A percentile compares a stretch with the other conserved stretches of the same genome.
Evolutionary conservation across 2,113 vertebrate genomes (phyloP).

Genomic region (Amia ocellicauda): DNA sequence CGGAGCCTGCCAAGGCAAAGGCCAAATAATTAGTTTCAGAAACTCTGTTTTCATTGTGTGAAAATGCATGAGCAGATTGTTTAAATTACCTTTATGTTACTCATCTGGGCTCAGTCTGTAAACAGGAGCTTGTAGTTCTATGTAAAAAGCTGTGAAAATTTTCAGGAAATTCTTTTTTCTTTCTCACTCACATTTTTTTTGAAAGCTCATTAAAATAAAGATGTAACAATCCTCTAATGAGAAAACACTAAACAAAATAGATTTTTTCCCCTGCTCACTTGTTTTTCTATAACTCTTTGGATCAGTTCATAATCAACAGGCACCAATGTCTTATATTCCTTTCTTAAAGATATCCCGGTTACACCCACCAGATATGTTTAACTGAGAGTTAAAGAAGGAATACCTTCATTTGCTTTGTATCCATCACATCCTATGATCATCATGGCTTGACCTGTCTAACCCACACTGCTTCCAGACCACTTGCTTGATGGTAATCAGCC

Average conservation of each 20-base stretch:
- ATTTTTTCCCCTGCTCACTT: constrained; percentile 7
- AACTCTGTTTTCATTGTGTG: constrained; percentile 49
- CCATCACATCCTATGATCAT: too few relatives aligned
- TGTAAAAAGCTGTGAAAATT: constrained; percentile 21
- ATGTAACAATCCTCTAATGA: constrained; percentile 1
- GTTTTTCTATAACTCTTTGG: constrained; percentile 9
- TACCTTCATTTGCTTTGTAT: too few relatives aligned
- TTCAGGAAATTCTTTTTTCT: constrained; percentile 21
- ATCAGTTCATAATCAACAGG: background rate
- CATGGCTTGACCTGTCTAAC: too few relatives aligned
- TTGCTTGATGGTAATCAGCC: too few relatives aligned
- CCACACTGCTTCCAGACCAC: too few relatives aligned
- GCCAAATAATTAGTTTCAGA: constrained; percentile 50
- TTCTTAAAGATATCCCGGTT: background rate
- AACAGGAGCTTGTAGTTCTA: constrained; percentile 28
- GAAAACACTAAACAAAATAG: background rate
- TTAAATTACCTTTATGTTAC: constrained; percentile 40
- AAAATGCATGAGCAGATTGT: constrained; percentile 33
- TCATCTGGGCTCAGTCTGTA: constrained; percentile 35
- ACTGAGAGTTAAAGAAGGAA: too few relatives aligned
- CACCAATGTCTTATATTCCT: background rate
- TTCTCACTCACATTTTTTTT: background rate
- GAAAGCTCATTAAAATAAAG: constrained; percentile 2
- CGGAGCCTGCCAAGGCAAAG: constrained; percentile 42
- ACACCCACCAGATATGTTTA: too few relatives aligned